These are phyloP conservation scores for Sebastes melanostomus DNA, from an alignment of 2,797 vertebrate genomes.

Conservation along the genomic window DNA sequence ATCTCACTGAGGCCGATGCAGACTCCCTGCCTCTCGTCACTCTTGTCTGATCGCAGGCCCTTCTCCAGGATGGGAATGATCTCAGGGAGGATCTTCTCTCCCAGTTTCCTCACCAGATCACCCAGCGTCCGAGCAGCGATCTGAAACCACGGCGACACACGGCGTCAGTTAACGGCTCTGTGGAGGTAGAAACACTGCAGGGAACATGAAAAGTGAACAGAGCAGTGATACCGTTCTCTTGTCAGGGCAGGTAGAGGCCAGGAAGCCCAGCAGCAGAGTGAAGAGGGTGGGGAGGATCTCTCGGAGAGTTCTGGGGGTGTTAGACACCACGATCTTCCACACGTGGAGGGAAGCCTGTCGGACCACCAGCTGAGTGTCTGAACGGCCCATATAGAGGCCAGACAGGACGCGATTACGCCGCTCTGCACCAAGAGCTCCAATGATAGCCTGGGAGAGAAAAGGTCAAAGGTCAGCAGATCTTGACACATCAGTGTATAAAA, in stretches of 20 bases:
- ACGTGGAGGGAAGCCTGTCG: conserved; percentile 97
- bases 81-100: conserved; percentile 98
- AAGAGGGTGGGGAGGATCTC: conserved; percentile 98
- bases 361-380: conserved; percentile 96
- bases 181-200: not conserved
- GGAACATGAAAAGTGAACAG: not conserved
- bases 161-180: not conserved
- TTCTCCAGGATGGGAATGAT: conserved; percentile 98
- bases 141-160: conserved; percentile 71
- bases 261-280: conserved; percentile 92
- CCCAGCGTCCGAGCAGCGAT: conserved; percentile 96
- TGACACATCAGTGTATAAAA: not conserved
- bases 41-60: conserved; percentile 93
- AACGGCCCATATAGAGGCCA: conserved; percentile 98
- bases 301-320: conserved; percentile 94
- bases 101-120: conserved; percentile 96
- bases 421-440: conserved; percentile 91
- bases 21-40: conserved; percentile 96
- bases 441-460: conserved; percentile 89
- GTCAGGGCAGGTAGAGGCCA: conserved; percentile 96
- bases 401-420: conserved; percentile 95
- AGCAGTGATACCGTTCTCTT: conserved; percentile 90
- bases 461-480: not conserved
- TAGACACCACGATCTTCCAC: conserved; percentile 99
- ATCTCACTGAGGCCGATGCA: conserved; percentile 98